Base-by-base conservation (phyloP, 2,797 vertebrate genomes). In the Epinephelus malabaricus region DNA sequence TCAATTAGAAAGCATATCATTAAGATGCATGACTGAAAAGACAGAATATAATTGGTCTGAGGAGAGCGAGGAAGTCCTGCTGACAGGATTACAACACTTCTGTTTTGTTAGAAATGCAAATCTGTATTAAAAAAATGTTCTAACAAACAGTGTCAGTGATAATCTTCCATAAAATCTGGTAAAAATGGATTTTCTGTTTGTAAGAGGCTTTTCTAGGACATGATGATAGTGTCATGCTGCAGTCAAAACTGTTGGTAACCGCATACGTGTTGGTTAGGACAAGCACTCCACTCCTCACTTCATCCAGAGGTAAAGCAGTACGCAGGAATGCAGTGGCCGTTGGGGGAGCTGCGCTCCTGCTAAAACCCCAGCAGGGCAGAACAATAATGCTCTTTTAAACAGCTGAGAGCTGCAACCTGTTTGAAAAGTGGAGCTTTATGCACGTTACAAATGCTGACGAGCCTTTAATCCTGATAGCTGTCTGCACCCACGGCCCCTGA, bases 321-420 rank as follows among this genome's bases (percentile, higher is more conserved):
- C 2, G 64, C 69, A 87, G 83, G 88, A 92, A 92, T 92, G 90
- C 76, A 55, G 72, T 3, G 69, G 69, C 81, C 30, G 68, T 51
- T 59, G 43, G 78, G 74, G 73, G 62, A 74, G 75, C 69, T 46
- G n/a, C 60, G 70, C 77, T 86, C 71, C 87, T 75, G 76, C 86
- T 91, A 83, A 91, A 83, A 88, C 82, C 92, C 85, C 85, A 69
- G 78, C 90, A 65, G 78, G 73, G 30, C 83, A 77, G 88, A 94
- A 95, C 93, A 94, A 95, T 91, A 91, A 92, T 85, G 89, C 81
- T 81, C 86, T 88, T 93, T 84, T 88, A 95, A 95, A 93, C 85
- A 95, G 94, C 94, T 95, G 95, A 95, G 93, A 92, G 90, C 90
- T 93, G 95, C 94, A 94, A 93, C 93, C 93, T 89, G 92, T 93